These are phyloP conservation scores for Illadopsis cleaveri DNA, from an alignment of 2,113 vertebrate genomes.

Conservation along the genomic window DNA sequence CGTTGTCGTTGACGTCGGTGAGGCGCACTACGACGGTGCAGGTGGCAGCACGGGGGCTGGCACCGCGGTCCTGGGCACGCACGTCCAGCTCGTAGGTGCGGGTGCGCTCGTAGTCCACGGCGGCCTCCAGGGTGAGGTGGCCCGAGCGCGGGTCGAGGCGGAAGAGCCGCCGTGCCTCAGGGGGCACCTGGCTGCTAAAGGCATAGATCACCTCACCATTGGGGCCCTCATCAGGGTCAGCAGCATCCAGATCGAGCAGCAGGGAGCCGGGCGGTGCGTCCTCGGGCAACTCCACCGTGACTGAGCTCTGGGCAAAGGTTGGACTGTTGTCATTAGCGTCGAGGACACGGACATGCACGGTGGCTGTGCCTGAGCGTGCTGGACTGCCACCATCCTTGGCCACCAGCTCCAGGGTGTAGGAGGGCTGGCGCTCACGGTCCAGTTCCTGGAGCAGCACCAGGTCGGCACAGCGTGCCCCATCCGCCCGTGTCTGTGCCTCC, in stretches of 20 bases:
- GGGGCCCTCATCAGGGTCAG: constrained; percentile 87
- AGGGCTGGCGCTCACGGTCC: constrained; percentile 88
- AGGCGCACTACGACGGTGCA: constrained; percentile 92
- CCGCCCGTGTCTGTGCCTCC: constrained; percentile 88
- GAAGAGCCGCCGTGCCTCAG: constrained; percentile 87
- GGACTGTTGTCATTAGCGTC: constrained; percentile 96
- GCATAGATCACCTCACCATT: constrained; percentile 91
- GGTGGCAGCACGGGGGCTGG: constrained; percentile 83
- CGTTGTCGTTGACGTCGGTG: constrained; percentile 92
- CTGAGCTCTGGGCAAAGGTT: constrained; percentile 85
- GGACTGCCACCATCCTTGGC: constrained; percentile 91
- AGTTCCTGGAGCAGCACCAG: constrained; percentile 91
- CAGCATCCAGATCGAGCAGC: constrained; percentile 86
- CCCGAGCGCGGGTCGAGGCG: constrained; percentile 87
- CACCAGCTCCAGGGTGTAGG: constrained; percentile 86
- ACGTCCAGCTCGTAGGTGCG: constrained; percentile 91
- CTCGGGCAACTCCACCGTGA: constrained; percentile 87
- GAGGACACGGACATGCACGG: constrained; percentile 86
- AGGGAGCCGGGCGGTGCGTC: constrained; percentile 83
- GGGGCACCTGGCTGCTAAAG: constrained; percentile 87
- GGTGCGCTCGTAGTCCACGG: constrained; percentile 90
- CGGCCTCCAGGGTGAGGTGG: constrained; percentile 80
- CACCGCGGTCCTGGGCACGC: constrained; percentile 87
- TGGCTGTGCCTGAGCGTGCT: constrained; percentile 80
- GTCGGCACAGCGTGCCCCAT: constrained; percentile 92